Evolutionary conservation across 2,797 vertebrate species (phyloP).

Genomic region (Furcifer pardalis): DNA sequence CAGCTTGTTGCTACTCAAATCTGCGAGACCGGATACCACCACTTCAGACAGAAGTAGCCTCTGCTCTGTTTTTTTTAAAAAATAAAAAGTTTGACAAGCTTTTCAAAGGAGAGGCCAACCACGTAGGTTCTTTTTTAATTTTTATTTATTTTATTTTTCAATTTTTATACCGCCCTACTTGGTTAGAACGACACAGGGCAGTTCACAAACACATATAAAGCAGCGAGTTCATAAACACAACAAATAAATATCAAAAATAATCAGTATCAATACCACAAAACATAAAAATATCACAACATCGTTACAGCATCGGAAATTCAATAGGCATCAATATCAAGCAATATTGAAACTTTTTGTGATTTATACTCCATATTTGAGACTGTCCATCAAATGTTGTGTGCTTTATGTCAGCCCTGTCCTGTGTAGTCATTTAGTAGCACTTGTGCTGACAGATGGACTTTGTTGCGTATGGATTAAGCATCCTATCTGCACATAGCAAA

Average conservation of each 20-base stretch:
- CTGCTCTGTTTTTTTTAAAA: not conserved
- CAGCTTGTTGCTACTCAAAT: not conserved
- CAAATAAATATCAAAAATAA: too few species aligned
- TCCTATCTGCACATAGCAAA: slow-evolving; percentile 28
- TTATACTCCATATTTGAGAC: slow-evolving; percentile 33
- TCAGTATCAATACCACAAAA: too few species aligned
- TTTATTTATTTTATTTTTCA: too few species aligned
- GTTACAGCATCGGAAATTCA: too few species aligned
- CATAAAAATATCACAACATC: too few species aligned
- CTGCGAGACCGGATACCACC: too few species aligned
- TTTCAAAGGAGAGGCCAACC: not conserved
- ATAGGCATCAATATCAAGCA: too few species aligned
- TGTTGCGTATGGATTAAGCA: slow-evolving; percentile 40
- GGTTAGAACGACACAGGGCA: too few species aligned
- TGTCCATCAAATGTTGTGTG: slow-evolving; percentile 37
- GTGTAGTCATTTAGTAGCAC: slow-evolving; percentile 37
- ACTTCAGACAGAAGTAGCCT: not conserved
- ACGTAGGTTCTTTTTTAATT: not conserved
- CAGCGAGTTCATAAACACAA: too few species aligned
- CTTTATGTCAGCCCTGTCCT: slow-evolving; percentile 32
- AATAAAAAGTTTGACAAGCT: not conserved
- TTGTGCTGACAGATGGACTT: slow-evolving; percentile 54
- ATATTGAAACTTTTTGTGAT: slow-evolving; percentile 51
- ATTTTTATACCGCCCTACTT: too few species aligned
- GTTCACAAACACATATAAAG: too few species aligned